Percentiles rank a stretch among this genome's conserved stretches.
Conservation (phyloP, 2,888 invertebrate species). For the Chrysodeixis includens region DNA sequence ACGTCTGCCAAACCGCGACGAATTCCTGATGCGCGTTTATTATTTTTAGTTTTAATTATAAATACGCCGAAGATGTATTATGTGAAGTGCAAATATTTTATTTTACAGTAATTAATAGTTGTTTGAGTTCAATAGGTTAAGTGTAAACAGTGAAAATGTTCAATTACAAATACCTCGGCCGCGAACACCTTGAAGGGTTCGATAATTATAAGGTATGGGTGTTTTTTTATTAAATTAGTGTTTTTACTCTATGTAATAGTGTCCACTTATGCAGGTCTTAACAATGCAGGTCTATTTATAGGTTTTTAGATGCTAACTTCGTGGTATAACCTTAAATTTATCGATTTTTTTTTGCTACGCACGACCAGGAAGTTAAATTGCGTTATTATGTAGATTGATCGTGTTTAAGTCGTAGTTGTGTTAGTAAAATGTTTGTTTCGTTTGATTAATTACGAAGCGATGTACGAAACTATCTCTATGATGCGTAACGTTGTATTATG, state of each 20-base stretch:
- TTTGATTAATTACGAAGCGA: constrained; percentile 17
- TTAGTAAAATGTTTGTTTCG: constrained; percentile 16
- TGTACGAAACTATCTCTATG: constrained; percentile 20
- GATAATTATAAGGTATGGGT: constrained; percentile 95
- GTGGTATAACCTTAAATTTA: constrained; percentile 67
- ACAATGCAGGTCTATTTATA: background rate
- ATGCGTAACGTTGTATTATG: constrained; percentile 5
- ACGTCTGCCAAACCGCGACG: constrained; percentile 16
- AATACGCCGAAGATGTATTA: constrained; percentile 50
- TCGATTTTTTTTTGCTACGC: constrained; percentile 71
- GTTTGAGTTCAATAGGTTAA: constrained; percentile 31
- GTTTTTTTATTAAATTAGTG: constrained; percentile 46
- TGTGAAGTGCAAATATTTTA: constrained; percentile 31
- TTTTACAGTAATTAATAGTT: constrained; percentile 24
- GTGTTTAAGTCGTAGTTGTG: constrained; percentile 22
- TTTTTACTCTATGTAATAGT: constrained; percentile 17
- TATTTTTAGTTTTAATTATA: constrained; percentile 33
- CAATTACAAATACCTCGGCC: constrained; percentile 94
- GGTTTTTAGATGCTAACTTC: constrained; percentile 8
- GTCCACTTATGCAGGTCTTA: background rate
- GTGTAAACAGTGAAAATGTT: constrained; percentile 79
- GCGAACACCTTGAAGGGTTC: constrained; percentile 96
- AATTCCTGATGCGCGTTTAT: constrained; percentile 34
- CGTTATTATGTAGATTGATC: constrained; percentile 33
- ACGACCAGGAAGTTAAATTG: constrained; percentile 31